Percentiles rank a stretch among this genome's conserved stretches.
Evolutionary conservation across 1,140 invertebrate species (phyloP).

Genomic region (Drosophila mayri): DNA sequence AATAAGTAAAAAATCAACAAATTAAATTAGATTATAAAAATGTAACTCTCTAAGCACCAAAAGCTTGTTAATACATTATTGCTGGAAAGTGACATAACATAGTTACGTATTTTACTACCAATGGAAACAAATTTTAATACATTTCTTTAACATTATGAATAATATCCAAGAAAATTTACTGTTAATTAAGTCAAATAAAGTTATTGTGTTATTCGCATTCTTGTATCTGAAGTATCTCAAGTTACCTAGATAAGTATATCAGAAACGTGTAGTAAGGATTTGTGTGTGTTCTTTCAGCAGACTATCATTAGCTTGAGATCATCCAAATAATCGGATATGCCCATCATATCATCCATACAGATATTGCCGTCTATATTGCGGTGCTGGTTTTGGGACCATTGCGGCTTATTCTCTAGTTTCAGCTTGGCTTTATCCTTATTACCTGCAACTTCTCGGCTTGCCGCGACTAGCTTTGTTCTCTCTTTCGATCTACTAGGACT

Average conservation of each 20-base stretch:
- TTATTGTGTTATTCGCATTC: not conserved
- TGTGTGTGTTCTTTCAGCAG: slow-evolving; percentile 25
- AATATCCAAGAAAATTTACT: not conserved
- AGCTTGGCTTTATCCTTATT: not conserved
- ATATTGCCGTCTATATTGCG: slow-evolving; percentile 11
- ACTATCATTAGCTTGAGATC: slow-evolving; percentile 52
- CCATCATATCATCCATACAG: slow-evolving; percentile 40
- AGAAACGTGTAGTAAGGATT: not conserved
- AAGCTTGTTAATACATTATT: not conserved
- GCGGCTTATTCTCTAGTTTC: not conserved
- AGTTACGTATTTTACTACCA: not conserved
- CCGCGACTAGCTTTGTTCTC: not conserved
- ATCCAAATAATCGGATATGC: slow-evolving; percentile 32
- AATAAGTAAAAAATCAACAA: not conserved
- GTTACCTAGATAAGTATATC: slow-evolving; percentile 2
- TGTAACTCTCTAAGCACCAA: not conserved
- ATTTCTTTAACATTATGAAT: not conserved
- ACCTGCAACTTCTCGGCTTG: not conserved
- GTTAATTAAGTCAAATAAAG: not conserved
- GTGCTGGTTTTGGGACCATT: slow-evolving; percentile 5
- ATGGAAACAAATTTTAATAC: not conserved
- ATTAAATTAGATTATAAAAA: not conserved
- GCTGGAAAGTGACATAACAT: not conserved
- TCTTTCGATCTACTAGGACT: not conserved
- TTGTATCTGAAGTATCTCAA: not conserved